These are phyloP conservation scores for Euschistus heros DNA, from an alignment of 1,140 invertebrate species.

Conservation along the genomic window DNA sequence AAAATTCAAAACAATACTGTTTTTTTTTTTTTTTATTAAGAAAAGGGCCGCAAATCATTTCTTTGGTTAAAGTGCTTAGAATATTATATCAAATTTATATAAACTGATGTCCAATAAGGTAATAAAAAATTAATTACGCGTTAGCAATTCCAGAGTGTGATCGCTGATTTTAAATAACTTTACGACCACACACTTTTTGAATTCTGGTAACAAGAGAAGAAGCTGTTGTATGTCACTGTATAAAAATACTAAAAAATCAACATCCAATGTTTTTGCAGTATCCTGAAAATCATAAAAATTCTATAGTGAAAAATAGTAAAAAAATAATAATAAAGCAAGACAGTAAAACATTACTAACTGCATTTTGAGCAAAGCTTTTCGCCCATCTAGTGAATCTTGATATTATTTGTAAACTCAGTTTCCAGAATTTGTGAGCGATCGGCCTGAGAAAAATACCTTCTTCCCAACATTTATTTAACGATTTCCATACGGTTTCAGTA, in stretches of 20 bases:
- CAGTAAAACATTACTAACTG: neutral
- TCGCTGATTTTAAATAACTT: slow-evolving; percentile 16
- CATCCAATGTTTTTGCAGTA: neutral
- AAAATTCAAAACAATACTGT: no score
- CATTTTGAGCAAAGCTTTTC: slow-evolving; percentile 16
- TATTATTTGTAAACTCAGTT: slow-evolving; percentile 69
- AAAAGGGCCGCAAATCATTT: no score
- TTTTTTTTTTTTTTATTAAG: no score
- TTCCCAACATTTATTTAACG: slow-evolving; percentile 57
- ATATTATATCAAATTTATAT: no score
- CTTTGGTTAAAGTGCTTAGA: no score
- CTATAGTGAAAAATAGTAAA: neutral
- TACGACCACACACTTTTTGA: slow-evolving; percentile 1
- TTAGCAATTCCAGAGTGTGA: slow-evolving; percentile 3
- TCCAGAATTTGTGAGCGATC: slow-evolving; percentile 72
- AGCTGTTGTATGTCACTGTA: slow-evolving; percentile 17
- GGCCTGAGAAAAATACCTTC: slow-evolving; percentile 60
- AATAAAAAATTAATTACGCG: slow-evolving; percentile 6
- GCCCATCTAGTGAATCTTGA: slow-evolving; percentile 65
- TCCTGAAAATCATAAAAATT: slow-evolving; percentile 20
- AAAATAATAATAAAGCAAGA: neutral
- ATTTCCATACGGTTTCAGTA: slow-evolving; percentile 44
- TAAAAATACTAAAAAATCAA: slow-evolving; percentile 20
- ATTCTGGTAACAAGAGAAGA: neutral
- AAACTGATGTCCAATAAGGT: neutral